Conservation (phyloP, 2,797 vertebrate genomes). For the Rhinella marina region DNA sequence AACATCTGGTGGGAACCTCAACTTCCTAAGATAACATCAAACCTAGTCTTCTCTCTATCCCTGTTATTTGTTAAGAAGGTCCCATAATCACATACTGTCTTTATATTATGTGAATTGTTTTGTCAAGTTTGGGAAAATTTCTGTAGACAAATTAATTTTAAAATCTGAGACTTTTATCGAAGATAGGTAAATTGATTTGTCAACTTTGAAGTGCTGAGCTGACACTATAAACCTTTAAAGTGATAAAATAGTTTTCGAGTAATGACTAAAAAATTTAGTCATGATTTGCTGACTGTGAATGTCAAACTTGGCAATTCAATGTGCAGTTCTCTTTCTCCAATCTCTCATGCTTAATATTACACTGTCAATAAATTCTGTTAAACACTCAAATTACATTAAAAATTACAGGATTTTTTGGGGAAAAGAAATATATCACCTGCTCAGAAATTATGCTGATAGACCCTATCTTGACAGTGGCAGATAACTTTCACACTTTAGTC, state of each 20-base stretch:
- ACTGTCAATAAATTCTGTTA: too few species aligned
- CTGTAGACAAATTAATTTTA: neutral
- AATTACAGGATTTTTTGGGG: too few species aligned
- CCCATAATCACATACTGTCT: neutral
- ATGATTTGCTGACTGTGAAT: constrained; percentile 7
- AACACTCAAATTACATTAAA: too few species aligned
- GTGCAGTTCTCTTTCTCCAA: neutral
- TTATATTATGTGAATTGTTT: neutral
- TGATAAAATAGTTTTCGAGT: neutral
- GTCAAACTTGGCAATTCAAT: neutral
- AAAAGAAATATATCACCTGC: too few species aligned
- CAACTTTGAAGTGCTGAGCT: neutral
- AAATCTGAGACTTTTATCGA: neutral
- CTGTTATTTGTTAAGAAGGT: neutral
- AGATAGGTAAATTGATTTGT: neutral
- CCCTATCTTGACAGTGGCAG: too few species aligned
- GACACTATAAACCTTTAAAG: neutral
- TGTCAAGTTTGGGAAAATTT: neutral
- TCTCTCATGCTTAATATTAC: too few species aligned
- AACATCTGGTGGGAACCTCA: too few species aligned
- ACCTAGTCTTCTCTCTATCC: too few species aligned
- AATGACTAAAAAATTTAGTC: neutral
- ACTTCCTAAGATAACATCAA: too few species aligned
- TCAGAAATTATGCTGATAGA: too few species aligned
- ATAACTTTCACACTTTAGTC: too few species aligned